phyloP scores from a whole-genome alignment of 1,140 invertebrate genomes.

The Acromyrmex echinatior region DNA sequence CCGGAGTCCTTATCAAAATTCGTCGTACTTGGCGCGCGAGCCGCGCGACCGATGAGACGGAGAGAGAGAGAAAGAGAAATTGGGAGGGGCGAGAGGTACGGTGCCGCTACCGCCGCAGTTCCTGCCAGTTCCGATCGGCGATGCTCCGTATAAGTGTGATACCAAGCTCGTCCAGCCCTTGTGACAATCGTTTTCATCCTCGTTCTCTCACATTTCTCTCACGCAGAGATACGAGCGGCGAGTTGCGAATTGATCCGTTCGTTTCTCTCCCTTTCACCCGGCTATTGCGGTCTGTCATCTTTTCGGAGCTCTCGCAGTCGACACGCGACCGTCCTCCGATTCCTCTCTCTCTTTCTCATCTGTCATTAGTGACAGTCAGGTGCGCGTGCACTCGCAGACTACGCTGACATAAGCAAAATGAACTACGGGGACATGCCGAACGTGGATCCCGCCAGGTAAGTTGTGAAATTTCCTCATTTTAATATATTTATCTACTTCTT shows the following conservation, averaged over 20 bases:
- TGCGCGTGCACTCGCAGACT: conserved; percentile 42
- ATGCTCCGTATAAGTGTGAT: conserved; percentile 17
- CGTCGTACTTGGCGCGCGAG: conserved; percentile 23
- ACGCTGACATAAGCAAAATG: conserved; percentile 7
- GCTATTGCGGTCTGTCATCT: neutral
- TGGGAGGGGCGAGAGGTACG: conserved; percentile 5
- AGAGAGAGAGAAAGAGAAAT: neutral
- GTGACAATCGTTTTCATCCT: neutral
- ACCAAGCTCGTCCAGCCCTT: neutral
- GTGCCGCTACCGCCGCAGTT: neutral
- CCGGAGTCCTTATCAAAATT: neutral
- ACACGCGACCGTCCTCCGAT: neutral
- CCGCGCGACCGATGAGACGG: neutral
- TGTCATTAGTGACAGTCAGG: neutral
- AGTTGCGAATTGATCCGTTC: too few species aligned
- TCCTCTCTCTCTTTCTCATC: neutral
- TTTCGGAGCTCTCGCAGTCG: neutral
- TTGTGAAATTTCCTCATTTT: neutral
- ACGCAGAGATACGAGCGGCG: neutral
- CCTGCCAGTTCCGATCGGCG: conserved; percentile 24
- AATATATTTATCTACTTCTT: too few species aligned
- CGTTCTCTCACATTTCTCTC: neutral
- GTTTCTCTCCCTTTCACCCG: too few species aligned
- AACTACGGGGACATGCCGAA: conserved; percentile 54
- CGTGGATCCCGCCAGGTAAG: conserved; percentile 48